Base-by-base conservation (phyloP, 2,797 vertebrate genomes). In the Coreius guichenoti region DNA sequence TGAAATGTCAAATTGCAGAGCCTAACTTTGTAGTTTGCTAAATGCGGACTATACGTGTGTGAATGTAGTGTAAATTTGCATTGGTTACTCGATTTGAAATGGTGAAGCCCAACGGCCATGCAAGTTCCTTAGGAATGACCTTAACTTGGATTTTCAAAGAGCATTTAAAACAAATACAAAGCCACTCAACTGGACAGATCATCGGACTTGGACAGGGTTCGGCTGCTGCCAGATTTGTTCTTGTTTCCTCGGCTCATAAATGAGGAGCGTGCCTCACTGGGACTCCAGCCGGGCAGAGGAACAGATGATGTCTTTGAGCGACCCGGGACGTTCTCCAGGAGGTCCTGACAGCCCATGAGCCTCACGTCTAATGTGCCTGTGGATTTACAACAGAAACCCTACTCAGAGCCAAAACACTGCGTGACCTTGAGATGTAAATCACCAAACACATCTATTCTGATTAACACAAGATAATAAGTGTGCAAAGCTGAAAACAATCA, bases 331-430 rank as follows among this genome's bases (percentile, higher is more conserved):
- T 95, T 97, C 89, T 97, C 96, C 89, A 97, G 91, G 87, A 97
- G 96, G 91, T 97, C 96, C 86, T 97, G 96, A 92, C 96, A 97
- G 87, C 96, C 96, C 96, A 97, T 96, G 12, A 97, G 95, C 89
- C 96, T 95, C 88, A 97, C 96, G 90, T 97, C 96, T 91, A 97
- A 93, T 75, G 96, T 97, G 92, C 96, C 96, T 97, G 89, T 56
- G 23, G 39, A 67, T 51, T 77, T 54, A 87, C 61, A 83, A 56
- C 29, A 56, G 33, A 86, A 51, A 79, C 7, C 21, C n/a, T 2
- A 36, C 31, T 51, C 45, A 70, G 14, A 83, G 70, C 78, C 45
- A 85, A 69, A 54, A 75, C 56, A 12, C 33, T 56, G 26, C 36
- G 5, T 29, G 4, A 31, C 23, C 56, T 65, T 2, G n/a, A 67